phyloP scores from a whole-genome alignment of 30 jellyfish, hydroid and myxozoan genomes.

The Phacellophora camtschatica region DNA sequence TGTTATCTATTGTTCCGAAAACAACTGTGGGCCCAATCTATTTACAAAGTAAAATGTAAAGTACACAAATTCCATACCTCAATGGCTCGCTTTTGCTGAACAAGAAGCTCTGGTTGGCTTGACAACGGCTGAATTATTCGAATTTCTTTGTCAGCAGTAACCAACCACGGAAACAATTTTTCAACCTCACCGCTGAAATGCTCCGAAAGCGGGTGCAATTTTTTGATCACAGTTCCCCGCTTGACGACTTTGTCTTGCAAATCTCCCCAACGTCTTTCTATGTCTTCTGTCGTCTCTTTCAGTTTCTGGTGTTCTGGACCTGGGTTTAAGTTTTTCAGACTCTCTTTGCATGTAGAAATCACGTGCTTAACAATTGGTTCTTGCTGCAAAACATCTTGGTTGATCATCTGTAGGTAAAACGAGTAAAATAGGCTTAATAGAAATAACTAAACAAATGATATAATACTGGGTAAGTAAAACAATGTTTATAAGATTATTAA shows the following conservation, averaged over 20 bases:
- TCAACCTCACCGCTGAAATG: slow-evolving; percentile 48
- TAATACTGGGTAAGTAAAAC: no score
- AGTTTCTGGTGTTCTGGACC: slow-evolving; percentile 59
- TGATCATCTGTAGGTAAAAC: slow-evolving; percentile 60
- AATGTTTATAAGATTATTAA: no score
- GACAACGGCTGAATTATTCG: slow-evolving; percentile 52
- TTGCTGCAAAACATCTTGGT: slow-evolving; percentile 74
- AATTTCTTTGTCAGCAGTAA: slow-evolving; percentile 66
- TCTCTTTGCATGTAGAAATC: slow-evolving; percentile 36
- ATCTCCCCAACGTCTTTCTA: slow-evolving; percentile 69
- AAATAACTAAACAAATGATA: no score
- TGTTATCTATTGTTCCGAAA: no score
- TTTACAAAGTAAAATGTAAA: neutral
- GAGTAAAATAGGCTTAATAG: no score
- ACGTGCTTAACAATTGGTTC: slow-evolving; percentile 72
- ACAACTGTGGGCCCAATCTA: no score
- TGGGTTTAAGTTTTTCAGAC: slow-evolving; percentile 45
- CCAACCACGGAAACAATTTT: slow-evolving; percentile 71
- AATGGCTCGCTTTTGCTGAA: slow-evolving; percentile 64
- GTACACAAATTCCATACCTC: slow-evolving; percentile 36
- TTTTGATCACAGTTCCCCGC: slow-evolving; percentile 58
- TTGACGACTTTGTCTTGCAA: slow-evolving; percentile 30
- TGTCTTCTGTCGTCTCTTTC: slow-evolving; percentile 35
- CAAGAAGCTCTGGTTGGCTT: slow-evolving; percentile 60
- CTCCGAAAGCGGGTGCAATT: slow-evolving; percentile 59